Base-by-base conservation (phyloP, 2,797 vertebrate genomes). In the Lithobates sylvaticus region DNA sequence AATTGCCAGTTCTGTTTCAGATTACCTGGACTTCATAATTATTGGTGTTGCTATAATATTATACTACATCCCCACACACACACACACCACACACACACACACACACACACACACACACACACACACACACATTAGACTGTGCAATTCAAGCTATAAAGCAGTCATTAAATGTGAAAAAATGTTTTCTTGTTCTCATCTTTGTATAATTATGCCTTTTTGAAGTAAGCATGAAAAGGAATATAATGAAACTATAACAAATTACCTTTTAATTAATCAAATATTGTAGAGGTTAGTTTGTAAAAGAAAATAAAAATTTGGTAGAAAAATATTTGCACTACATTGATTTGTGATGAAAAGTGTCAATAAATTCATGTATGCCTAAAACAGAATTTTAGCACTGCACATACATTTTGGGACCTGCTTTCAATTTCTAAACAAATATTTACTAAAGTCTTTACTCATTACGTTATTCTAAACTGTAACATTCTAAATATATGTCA, bases 121-220 rank as follows among this genome's bases (percentile, higher is more conserved):
- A n/a, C n/a, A n/a, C n/a, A 29, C 10, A 64, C 7, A 80, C n/a
- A 42, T 76, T 44, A 47, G 10, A 50, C 58, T 42, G n/a, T 61
- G 32, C 26, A 27, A 82, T 44, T n/a, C 27, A 75, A 86, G 32
- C 64, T 70, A 70, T 76, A 75, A 81, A 68, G 84, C 16, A 86
- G 10, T 86, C 44, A 58, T 81, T 81, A 70, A 71, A 13, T 73
- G 34, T 73, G 88, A 90, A 81, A n/a, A n/a, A n/a, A n/a, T 58
- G 0, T 39, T 44, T n/a, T 75, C n/a, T 26, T 65, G 77, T 72
- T 84, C 70, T 61, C 78, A 36, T 76, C 71, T 72, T 64, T 42
- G 81, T 86, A 18, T 88, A 74, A 0, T 88, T 92, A 87, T 73
- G 15, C 0, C 0, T 42, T 72, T 86, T 86, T 5, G 42, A 84